Evolutionary conservation across 2,888 invertebrate genomes (phyloP), one percentile per base, ranked within the genome.

Genomic region (Apamea monoglypha): DNA sequence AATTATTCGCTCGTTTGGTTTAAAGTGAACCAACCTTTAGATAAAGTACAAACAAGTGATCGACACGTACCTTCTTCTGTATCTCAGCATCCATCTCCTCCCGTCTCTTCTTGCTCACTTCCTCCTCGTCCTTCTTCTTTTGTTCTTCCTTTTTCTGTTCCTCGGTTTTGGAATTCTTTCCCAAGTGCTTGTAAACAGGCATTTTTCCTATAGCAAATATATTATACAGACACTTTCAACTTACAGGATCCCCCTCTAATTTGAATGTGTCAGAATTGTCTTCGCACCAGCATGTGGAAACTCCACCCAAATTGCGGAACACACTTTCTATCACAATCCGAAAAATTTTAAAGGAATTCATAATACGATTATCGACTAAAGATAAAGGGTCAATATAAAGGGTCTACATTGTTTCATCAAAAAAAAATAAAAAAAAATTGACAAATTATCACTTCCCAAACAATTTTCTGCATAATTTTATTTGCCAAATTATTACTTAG

Each of bases 181-280:
- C 91, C 76, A 97, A 89, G 76, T 95, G 94, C 91, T 98, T 98
- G 91, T 98, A 98, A 21, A 98, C 97, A 0, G 98, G 98, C 98
- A 98, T 98, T 93, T 98, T 97, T 81, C 97, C 97, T 97, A 85
- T 25, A 78, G 79, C 63, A 83, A 77, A 81, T 74, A 80, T 68
- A 82, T 77, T 74, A 56, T 82, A 84, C 77, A 83, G 76, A 81
- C 74, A 81, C 53, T 36, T 84, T 81, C 84, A 56, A 32, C 56
- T 53, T 25, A 67, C 50, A 63, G 47, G 53, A 69, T 47, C 16
- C 16, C 47, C 47, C 47, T 16, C 47, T 47, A 47, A 47, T 47
- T 47, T 47, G 16, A 47, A 16, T 47, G 47, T 47, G 50, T 69
- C 6, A 36, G 36, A 8, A 10, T 44, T 32, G 59, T 16, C 44